Evolutionary conservation across 2,888 invertebrate species (phyloP), one percentile per base, ranked within the genome.

Genomic region (Antitype chi): DNA sequence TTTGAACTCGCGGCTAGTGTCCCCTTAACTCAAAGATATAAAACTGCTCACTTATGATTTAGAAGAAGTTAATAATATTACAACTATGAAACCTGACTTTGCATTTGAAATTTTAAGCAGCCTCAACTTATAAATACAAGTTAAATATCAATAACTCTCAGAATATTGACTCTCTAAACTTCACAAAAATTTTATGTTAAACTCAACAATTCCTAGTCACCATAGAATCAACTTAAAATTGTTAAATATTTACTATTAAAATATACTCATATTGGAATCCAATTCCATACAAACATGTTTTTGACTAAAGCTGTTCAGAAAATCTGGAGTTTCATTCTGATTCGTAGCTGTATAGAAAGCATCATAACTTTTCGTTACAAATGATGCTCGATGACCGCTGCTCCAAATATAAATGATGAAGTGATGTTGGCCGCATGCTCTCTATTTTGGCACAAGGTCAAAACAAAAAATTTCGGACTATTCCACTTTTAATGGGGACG

Each of bases 371-470:
- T 13, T 68, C 32, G 15, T 68, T 77, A 52, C 53, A 70, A 76
- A 72, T 15, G 49, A 57, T 62, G 7, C 49, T 38, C 47, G 23
- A 77, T 80, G 76, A 78, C 62, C 64, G 60, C 49, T 70, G 64
- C 52, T 84, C 73, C 73, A 87, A 87, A 88, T 87, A 78, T 84
- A 87, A 74, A 81, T 76, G 74, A 83, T 71, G 81, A 67, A 87
- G 70, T 69, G 74, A 75, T 83, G 74, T 47, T 76, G 70, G 66
- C 55, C 72, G 70, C 70, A 77, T 76, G 66, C 38, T 74, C 53
- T 73, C 66, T 62, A 80, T 84, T 88, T 88, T 82, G 80, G 85
- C 80, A 81, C 87, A 86, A 88, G 89, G 89, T 86, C 87, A 84
- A 76, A 68, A 62, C 68, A 78, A 86, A 79, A 79, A 78, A 71